Conservation (phyloP, 1,140 invertebrate genomes). For the Leptoteleia sp. region DNA sequence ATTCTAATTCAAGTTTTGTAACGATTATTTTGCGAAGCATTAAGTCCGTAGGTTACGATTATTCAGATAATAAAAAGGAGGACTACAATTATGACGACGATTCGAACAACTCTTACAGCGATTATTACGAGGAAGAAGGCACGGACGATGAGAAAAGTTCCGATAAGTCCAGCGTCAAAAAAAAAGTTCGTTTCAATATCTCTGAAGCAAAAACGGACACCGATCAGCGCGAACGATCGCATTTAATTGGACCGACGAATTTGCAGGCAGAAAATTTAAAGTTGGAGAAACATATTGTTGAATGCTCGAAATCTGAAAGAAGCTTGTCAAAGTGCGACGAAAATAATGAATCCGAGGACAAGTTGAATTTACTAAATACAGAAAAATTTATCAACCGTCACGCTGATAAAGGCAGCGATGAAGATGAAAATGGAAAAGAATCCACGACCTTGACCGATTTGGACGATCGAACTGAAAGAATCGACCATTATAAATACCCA, state of each 20-base stretch:
- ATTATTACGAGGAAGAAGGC: slow-evolving; percentile 39
- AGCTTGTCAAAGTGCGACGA: slow-evolving; percentile 18
- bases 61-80: slow-evolving; percentile 7
- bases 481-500: background rate
- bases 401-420: background rate
- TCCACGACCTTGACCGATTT: background rate
- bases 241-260: slow-evolving; percentile 17
- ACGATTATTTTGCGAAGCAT: slow-evolving; percentile 37
- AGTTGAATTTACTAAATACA: slow-evolving; percentile 1
- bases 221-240: slow-evolving; percentile 11
- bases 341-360: slow-evolving; percentile 15
- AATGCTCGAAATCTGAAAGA: slow-evolving; percentile 3
- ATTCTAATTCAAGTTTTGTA: no score
- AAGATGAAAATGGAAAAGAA: slow-evolving; percentile 1
- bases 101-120: slow-evolving; percentile 20
- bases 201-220: slow-evolving; percentile 7
- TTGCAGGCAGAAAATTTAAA: slow-evolving; percentile 4
- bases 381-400: slow-evolving; percentile 22
- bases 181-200: slow-evolving; percentile 44
- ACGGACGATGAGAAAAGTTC: slow-evolving; percentile 35
- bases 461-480: background rate
- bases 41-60: slow-evolving; percentile 27
- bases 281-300: background rate
- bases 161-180: slow-evolving; percentile 28
- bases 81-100: slow-evolving; percentile 29